Base-by-base conservation (phyloP, 2,113 vertebrate genomes). In the Anoplopoma fimbria region DNA sequence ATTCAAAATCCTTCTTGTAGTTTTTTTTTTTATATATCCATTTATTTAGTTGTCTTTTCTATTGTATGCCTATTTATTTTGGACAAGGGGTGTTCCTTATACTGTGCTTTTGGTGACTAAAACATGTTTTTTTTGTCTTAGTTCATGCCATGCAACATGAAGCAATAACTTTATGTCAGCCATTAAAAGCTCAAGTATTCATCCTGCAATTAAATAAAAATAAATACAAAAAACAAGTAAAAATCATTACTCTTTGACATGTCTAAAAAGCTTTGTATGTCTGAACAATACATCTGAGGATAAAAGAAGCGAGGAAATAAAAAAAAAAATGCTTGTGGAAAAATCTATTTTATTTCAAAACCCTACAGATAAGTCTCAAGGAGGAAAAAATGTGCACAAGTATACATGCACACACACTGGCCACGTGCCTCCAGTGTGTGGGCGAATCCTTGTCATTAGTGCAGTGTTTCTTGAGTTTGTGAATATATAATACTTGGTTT, bases 171-270 rank as follows among this genome's bases (percentile, higher is more conserved):
- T 45, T 25, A 68, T 73, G 36, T 72, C 51, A 38, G 45, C 64
- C 45, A 21, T 57, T 62, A 49, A 82, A 81, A 88, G 71, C 45
- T 49, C 19, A 70, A 81, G 31, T 36, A 62, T 23, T 85, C 53
- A 38, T 69, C 61, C 9, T 57, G 27, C 55, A 70, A 75, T 82
- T 70, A 69, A 65, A 72, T 19, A 47, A 40, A 62, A 42, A 42
- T 1, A 53, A 42, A 45, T 38, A n/a, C n/a, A n/a, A n/a, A n/a
- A 25, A 83, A 76, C 34, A 77, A 62, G 40, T 61, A 23, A 87
- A 87, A 76, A 31, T 23, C 71, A 79, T 83, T 83, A 68, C 45
- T 79, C 47, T 81, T n/a, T 81, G 73, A 75, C 36, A 33, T 51
- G 57, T 38, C 57, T 75, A 14, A 79, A 80, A 76, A 67, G 40